Evolutionary conservation across 1,140 invertebrate species (phyloP).

Genomic region (Neodiprion lecontei): DNA sequence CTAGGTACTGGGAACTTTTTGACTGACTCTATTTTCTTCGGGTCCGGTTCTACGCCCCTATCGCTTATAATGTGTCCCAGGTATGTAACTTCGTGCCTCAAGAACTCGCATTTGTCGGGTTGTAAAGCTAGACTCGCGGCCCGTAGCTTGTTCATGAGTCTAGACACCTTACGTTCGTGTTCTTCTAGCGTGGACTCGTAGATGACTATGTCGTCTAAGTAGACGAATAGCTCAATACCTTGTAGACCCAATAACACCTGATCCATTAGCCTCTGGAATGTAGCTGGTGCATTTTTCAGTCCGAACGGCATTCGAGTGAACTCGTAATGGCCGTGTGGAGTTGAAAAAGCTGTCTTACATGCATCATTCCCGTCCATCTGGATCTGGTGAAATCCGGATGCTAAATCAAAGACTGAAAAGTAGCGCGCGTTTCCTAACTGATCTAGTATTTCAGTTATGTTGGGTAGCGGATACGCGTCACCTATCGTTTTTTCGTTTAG

Average conservation of each 20-base stretch:
- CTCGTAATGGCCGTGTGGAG: slow-evolving; percentile 44
- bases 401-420: slow-evolving; percentile 56
- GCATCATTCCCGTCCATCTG: slow-evolving; percentile 43
- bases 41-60: slow-evolving; percentile 20
- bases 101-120: slow-evolving; percentile 40
- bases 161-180: slow-evolving; percentile 41
- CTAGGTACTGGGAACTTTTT: neutral
- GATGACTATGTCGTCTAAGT: slow-evolving; percentile 57
- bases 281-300: slow-evolving; percentile 42
- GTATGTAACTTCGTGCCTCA: slow-evolving; percentile 38
- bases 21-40: slow-evolving; percentile 42
- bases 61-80: slow-evolving; percentile 26
- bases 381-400: slow-evolving; percentile 62
- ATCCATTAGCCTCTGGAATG: slow-evolving; percentile 52
- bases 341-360: slow-evolving; percentile 54
- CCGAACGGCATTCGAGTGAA: slow-evolving; percentile 50
- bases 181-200: slow-evolving; percentile 45
- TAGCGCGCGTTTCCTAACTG: slow-evolving; percentile 42
- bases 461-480: slow-evolving; percentile 63
- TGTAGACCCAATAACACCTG: slow-evolving; percentile 44
- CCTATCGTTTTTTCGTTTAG: slow-evolving; percentile 51
- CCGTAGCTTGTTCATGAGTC: slow-evolving; percentile 43
- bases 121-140: slow-evolving; percentile 35
- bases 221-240: slow-evolving; percentile 43
- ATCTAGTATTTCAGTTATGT: slow-evolving; percentile 55